Evolutionary conservation across 2,888 invertebrate species (phyloP).

Genomic region (Eupsilia transversa): DNA sequence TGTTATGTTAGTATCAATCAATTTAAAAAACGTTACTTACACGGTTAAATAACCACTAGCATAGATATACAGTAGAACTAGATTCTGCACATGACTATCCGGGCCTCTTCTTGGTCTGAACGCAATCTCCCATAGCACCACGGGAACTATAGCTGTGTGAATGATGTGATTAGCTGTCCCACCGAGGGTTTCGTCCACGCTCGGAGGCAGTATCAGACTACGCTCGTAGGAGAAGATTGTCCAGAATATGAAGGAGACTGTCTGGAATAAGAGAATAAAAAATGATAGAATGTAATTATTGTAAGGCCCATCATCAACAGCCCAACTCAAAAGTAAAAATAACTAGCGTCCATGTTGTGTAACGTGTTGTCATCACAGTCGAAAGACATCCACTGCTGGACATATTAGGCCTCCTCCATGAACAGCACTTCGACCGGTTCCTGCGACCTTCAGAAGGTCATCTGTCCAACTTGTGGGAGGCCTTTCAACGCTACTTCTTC

Average conservation of each 20-base stretch:
- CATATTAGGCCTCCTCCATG: too few relatives aligned
- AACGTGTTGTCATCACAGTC: too few relatives aligned
- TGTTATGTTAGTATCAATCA: too few relatives aligned
- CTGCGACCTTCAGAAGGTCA: too few relatives aligned
- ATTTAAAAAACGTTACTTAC: slow-evolving; percentile 38
- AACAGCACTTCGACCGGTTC: too few relatives aligned
- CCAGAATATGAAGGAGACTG: slow-evolving; percentile 71
- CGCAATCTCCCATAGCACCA: slow-evolving; percentile 68
- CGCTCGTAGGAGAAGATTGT: slow-evolving; percentile 70
- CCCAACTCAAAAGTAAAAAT: too few relatives aligned
- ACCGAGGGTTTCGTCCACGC: slow-evolving; percentile 54
- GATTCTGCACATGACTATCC: slow-evolving; percentile 12
- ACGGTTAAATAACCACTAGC: slow-evolving; percentile 21
- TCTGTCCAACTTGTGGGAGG: too few relatives aligned
- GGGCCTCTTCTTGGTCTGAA: slow-evolving; percentile 40
- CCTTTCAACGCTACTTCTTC: too few relatives aligned
- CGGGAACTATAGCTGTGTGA: slow-evolving; percentile 67
- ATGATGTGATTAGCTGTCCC: slow-evolving; percentile 68
- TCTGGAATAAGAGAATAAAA: slow-evolving; percentile 64
- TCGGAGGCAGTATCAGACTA: slow-evolving; percentile 69
- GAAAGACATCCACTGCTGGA: too few relatives aligned
- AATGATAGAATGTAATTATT: neutral
- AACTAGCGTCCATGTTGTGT: too few relatives aligned
- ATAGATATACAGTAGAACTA: slow-evolving; percentile 28
- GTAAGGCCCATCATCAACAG: too few relatives aligned